Evolutionary conservation across 1,140 invertebrate genomes (phyloP).

Genomic region (Penaeus vannamei): DNA sequence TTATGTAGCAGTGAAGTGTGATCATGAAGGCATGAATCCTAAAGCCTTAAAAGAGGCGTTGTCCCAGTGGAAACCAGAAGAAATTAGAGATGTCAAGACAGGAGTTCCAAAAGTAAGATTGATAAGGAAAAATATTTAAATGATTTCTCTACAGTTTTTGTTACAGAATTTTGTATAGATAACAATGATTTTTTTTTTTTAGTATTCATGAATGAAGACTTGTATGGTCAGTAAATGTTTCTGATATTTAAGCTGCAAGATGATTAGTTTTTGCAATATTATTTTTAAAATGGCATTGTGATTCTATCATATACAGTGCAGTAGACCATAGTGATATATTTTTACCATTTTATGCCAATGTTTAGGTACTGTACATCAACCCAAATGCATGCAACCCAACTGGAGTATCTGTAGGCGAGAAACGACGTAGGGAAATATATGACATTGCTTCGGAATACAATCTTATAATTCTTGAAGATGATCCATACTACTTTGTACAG

Average conservation of each 20-base stretch:
- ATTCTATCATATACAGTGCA: no score
- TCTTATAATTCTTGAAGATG: constrained; percentile 85
- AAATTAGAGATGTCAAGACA: constrained; percentile 68
- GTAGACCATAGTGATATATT: no score
- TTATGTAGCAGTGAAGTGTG: constrained; percentile 70
- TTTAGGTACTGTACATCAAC: constrained; percentile 70
- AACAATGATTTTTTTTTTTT: no score
- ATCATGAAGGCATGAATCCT: constrained; percentile 71
- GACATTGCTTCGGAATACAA: constrained; percentile 82
- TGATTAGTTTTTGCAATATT: no score
- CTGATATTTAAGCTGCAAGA: no score
- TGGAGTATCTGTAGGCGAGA: constrained; percentile 78
- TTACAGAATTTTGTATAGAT: no score
- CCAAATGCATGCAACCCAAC: constrained; percentile 81
- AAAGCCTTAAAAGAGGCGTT: constrained; percentile 69
- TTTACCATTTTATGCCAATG: background rate
- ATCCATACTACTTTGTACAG: constrained; percentile 85
- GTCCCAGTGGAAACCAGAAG: constrained; percentile 70
- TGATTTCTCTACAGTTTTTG: background rate
- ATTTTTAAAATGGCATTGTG: no score
- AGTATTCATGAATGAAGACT: no score
- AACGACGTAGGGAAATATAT: constrained; percentile 82
- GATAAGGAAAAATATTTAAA: background rate
- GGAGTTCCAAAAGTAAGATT: constrained; percentile 71
- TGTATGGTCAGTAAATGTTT: no score